These are phyloP conservation scores for Siniperca knerii DNA, from an alignment of 2,113 vertebrate species.

Conservation along the genomic window DNA sequence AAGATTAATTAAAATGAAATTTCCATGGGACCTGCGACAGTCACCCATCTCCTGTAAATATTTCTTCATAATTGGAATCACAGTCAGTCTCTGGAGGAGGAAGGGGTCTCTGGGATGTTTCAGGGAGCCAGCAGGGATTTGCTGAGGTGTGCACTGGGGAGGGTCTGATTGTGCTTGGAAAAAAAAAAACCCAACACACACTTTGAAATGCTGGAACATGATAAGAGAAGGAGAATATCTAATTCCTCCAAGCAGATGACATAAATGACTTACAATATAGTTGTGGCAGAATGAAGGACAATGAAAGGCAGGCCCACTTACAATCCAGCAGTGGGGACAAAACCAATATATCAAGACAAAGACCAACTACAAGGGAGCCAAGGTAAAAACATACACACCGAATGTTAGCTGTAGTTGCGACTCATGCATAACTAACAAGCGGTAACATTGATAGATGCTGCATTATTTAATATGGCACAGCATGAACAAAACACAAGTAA, in stretches of 20 bases:
- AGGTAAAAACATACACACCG: conserved; percentile 6
- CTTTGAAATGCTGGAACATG: conserved; percentile 3
- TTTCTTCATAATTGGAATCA: conserved; percentile 81
- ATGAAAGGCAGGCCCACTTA: conserved; percentile 26
- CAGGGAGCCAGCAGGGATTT: conserved; percentile 46
- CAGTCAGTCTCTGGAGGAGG: conserved; percentile 57
- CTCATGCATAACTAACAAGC: conserved; percentile 41
- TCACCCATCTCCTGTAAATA: conserved; percentile 71
- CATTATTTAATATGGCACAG: conserved; percentile 42
- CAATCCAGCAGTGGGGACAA: conserved; percentile 12
- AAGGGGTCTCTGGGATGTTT: conserved; percentile 49
- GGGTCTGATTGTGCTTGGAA: conserved; percentile 9
- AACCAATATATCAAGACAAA: conserved; percentile 7
- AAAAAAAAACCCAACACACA: not conserved
- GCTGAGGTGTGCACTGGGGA: conserved; percentile 40
- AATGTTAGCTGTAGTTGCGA: conserved; percentile 4
- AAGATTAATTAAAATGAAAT: conserved; percentile 86
- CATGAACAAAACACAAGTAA: conserved; percentile 29
- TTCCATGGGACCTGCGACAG: conserved; percentile 72
- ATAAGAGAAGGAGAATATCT: conserved; percentile 30
- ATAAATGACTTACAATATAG: conserved; percentile 27
- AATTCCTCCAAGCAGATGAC: conserved; percentile 37
- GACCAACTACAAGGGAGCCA: not conserved
- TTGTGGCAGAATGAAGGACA: conserved; percentile 39
- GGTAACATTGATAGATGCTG: conserved; percentile 27